These are phyloP conservation scores for Sesamia nonagrioides DNA, from an alignment of 1,140 invertebrate species.

Conservation along the genomic window DNA sequence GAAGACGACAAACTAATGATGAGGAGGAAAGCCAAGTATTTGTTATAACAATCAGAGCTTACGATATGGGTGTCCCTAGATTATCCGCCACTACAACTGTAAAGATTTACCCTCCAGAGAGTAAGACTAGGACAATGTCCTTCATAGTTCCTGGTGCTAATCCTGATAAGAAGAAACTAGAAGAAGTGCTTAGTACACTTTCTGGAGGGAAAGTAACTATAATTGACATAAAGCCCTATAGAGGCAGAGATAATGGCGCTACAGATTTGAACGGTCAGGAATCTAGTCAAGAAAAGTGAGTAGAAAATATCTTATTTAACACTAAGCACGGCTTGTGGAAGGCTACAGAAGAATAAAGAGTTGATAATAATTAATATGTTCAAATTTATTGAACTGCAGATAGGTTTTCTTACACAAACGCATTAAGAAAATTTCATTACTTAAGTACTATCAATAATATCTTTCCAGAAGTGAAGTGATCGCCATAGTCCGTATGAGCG, in stretches of 20 bases:
- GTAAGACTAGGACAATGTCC: constrained; percentile 91
- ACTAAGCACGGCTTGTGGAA: no score
- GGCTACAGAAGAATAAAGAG: neutral
- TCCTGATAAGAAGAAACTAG: constrained; percentile 91
- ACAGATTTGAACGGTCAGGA: constrained; percentile 81
- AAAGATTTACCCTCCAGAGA: constrained; percentile 90
- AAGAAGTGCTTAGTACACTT: constrained; percentile 91
- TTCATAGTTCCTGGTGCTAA: constrained; percentile 93
- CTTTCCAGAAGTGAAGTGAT: constrained; percentile 91
- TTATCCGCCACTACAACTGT: constrained; percentile 90
- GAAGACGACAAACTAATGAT: constrained; percentile 81
- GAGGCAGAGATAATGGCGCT: constrained; percentile 83
- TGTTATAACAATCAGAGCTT: constrained; percentile 91
- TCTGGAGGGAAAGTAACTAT: constrained; percentile 93
- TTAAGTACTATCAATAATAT: neutral
- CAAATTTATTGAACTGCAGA: no score
- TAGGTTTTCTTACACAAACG: no score
- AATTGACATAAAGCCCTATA: constrained; percentile 91
- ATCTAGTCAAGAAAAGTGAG: constrained; percentile 84
- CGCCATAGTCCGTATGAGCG: constrained; percentile 91
- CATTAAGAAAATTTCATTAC: neutral
- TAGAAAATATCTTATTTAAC: constrained; percentile 16
- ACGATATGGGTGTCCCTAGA: constrained; percentile 93
- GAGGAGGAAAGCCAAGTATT: constrained; percentile 88
- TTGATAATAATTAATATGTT: no score